These are phyloP conservation scores for Tigriopus japonicus DNA, from an alignment of 1,140 invertebrate genomes.

Conservation along the genomic window DNA sequence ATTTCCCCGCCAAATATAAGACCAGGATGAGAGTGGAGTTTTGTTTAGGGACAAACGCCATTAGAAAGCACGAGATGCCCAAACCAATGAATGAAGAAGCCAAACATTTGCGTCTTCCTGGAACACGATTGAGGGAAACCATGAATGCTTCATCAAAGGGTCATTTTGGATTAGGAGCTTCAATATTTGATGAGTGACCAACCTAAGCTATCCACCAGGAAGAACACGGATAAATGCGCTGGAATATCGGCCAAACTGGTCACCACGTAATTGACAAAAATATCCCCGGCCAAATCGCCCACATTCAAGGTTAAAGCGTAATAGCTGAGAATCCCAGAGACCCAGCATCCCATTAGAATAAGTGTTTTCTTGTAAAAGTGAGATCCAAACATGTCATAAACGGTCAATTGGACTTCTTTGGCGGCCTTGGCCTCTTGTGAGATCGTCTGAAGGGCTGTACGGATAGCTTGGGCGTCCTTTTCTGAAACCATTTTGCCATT, in stretches of 20 bases:
- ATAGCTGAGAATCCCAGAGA: neutral
- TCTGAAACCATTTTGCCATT: neutral
- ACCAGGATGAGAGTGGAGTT: neutral
- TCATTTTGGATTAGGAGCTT: neutral
- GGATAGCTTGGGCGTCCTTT: neutral
- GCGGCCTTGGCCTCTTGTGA: neutral
- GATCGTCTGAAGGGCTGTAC: neutral
- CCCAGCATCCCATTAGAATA: neutral
- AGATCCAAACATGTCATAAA: neutral
- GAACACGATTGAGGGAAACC: no score
- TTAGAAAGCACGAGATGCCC: neutral
- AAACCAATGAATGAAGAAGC: neutral
- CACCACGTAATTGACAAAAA: neutral
- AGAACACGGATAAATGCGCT: neutral
- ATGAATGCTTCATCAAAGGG: neutral
- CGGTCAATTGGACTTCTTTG: neutral
- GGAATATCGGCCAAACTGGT: neutral
- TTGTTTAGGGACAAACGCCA: neutral
- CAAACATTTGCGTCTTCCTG: neutral
- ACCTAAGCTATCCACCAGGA: neutral
- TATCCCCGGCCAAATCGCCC: neutral
- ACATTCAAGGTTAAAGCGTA: neutral
- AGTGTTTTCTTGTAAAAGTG: neutral
- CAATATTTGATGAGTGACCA: neutral
- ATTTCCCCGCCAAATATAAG: neutral